Conservation (phyloP, 2,888 invertebrate species). For the Meiosimyza platycephala region DNA sequence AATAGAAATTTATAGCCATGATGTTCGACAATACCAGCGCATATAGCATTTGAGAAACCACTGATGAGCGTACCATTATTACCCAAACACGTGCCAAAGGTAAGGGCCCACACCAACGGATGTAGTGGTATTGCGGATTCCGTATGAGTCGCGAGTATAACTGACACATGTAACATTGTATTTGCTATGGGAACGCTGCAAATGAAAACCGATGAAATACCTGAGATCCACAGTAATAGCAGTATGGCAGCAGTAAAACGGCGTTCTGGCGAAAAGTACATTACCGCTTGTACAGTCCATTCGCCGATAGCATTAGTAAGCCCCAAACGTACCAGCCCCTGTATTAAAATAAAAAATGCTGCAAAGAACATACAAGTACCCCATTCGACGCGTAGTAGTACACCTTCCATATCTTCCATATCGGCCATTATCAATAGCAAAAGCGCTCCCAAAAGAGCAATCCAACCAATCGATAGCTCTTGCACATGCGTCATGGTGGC, state of each 20-base stretch:
- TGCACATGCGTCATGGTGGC: constrained; percentile 22
- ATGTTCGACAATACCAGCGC: constrained; percentile 89
- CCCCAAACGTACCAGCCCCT: constrained; percentile 39
- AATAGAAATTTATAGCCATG: constrained; percentile 88
- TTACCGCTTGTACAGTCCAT: constrained; percentile 73
- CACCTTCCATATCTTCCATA: constrained; percentile 44
- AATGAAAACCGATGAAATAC: constrained; percentile 84
- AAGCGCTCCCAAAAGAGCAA: constrained; percentile 41
- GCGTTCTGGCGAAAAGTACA: constrained; percentile 73
- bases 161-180: constrained; percentile 86
- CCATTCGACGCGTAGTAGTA: constrained; percentile 47
- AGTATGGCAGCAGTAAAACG: constrained; percentile 78
- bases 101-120: constrained; percentile 86
- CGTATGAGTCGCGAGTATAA: constrained; percentile 72
- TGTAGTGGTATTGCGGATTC: constrained; percentile 77
- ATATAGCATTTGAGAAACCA: constrained; percentile 88
- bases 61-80: constrained; percentile 92
- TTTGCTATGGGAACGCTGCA: constrained; percentile 90
- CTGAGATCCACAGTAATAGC: constrained; percentile 83
- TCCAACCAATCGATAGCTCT: constrained; percentile 43
- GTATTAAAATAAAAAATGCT: constrained; percentile 37
- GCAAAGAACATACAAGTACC: constrained; percentile 44
- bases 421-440: constrained; percentile 41
- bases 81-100: constrained; percentile 88
- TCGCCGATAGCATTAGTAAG: constrained; percentile 68